phyloP scores from a whole-genome alignment of 2,888 invertebrate species.

The Yponomeuta plumbellus region DNA sequence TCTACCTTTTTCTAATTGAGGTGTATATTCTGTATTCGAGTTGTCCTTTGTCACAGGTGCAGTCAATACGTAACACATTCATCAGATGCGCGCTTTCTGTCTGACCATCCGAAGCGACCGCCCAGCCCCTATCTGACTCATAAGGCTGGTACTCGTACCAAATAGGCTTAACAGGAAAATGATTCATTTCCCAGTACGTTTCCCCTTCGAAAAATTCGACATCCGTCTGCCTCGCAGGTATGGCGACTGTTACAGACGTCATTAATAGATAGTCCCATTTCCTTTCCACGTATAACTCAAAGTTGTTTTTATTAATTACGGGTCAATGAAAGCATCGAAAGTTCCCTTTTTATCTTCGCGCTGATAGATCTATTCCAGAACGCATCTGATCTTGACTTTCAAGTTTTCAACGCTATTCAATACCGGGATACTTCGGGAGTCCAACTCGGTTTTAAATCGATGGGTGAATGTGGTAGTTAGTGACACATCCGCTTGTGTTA shows the following conservation, averaged over 20 bases:
- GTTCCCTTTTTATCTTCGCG: neutral
- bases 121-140: neutral
- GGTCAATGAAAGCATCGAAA: neutral
- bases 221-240: too few relatives aligned
- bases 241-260: too few relatives aligned
- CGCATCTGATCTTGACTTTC: neutral
- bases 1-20: too few relatives aligned
- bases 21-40: neutral
- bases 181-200: neutral
- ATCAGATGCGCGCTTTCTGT: slow-evolving; percentile 13
- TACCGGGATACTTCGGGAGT: neutral
- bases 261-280: too few relatives aligned
- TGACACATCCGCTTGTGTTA: slow-evolving; percentile 3
- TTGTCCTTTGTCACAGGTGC: slow-evolving; percentile 24
- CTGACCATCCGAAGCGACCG: slow-evolving; percentile 8
- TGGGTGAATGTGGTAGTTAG: neutral
- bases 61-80: slow-evolving; percentile 10
- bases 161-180: neutral
- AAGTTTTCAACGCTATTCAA: neutral
- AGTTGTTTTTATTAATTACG: neutral
- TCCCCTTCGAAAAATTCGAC: neutral
- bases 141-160: neutral
- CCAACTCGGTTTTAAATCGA: neutral
- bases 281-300: too few relatives aligned
- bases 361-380: neutral